These are phyloP conservation scores for Drosophila fungiperda DNA, from an alignment of 2,888 invertebrate genomes.

Conservation along the genomic window DNA sequence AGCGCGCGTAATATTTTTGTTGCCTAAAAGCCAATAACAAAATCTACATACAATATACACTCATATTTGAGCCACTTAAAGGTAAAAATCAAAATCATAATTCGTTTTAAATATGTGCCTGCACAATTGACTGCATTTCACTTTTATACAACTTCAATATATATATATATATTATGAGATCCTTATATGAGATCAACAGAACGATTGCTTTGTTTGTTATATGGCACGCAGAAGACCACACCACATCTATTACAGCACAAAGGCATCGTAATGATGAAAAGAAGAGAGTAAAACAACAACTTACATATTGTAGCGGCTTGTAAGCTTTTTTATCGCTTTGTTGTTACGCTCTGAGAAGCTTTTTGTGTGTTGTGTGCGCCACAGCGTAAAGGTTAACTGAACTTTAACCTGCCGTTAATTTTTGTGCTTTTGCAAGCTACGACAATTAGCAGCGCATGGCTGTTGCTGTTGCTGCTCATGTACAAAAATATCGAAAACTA, in stretches of 20 bases:
- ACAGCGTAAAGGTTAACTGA: slow-evolving; percentile 41
- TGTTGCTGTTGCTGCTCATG: slow-evolving; percentile 34
- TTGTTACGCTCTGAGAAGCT: slow-evolving; percentile 31
- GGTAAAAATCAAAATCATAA: slow-evolving; percentile 20
- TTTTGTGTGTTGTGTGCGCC: slow-evolving; percentile 11
- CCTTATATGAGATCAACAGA: slow-evolving; percentile 49
- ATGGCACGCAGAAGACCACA: slow-evolving; percentile 10
- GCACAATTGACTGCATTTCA: neutral
- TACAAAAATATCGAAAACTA: slow-evolving; percentile 32
- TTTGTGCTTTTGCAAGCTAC: slow-evolving; percentile 16
- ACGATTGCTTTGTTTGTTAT: slow-evolving; percentile 8
- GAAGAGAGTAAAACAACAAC: neutral
- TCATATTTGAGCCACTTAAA: slow-evolving; percentile 19
- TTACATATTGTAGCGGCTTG: neutral
- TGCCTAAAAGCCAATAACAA: slow-evolving; percentile 28
- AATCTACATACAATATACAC: slow-evolving; percentile 11
- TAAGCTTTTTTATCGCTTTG: slow-evolving; percentile 22
- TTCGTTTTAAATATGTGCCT: slow-evolving; percentile 24
- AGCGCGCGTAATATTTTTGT: slow-evolving; percentile 49
- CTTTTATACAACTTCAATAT: neutral
- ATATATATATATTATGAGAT: slow-evolving; percentile 4
- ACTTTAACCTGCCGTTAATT: slow-evolving; percentile 55
- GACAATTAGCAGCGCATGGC: slow-evolving; percentile 15
- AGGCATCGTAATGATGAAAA: neutral
- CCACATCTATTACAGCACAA: slow-evolving; percentile 8